Base-by-base conservation (phyloP, 1,140 invertebrate species). In the Drosophila mojavensis region DNA sequence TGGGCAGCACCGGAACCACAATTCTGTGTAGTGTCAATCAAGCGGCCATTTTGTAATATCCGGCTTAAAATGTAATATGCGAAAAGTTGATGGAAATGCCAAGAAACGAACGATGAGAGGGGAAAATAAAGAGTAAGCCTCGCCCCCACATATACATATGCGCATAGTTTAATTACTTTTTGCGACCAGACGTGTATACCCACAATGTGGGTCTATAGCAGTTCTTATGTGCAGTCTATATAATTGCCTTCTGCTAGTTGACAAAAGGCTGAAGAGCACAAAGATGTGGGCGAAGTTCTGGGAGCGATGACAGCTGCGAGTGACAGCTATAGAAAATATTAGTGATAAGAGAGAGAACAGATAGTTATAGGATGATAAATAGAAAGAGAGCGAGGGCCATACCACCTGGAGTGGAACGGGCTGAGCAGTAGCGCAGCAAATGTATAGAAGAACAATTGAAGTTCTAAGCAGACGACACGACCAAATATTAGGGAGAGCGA, bases 51-150 rank as follows among this genome's bases (percentile, higher is more conserved):
- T 83, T 65, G 80, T 88, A 86, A 86, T 86, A 88, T 86, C 83
- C 83, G 83, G 83, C 83, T 89, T 89, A 80, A 79, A 76, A 86
- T 89, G 71, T 79, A 83, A 88, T 86, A 86, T 86, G 55, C 30
- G 69, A 75, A 59, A 65, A 88, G 75, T 82, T 75, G 60, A 86
- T 61, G 67, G 68, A 66, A 68, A 63, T 53, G 41, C 39, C 28
- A 48, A 51, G 24, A 54, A 60, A 17, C 30, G 67, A 56, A 10
- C 39, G 20, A 61, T 51, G 13, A 45, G 43, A 55, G 53, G 9
- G 17, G 17, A 26, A 70, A 26, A 48, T 10, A 39, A 26, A 36
- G 36, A 11, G 10, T 3, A 17, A 5, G 17, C 33, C 9, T 36
- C 28, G 2, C 45, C 45, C 28, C n/a, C 5, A 13, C 26, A 7